Evolutionary conservation across 2,888 invertebrate genomes (phyloP).

Genomic region (Oscheius sp.): DNA sequence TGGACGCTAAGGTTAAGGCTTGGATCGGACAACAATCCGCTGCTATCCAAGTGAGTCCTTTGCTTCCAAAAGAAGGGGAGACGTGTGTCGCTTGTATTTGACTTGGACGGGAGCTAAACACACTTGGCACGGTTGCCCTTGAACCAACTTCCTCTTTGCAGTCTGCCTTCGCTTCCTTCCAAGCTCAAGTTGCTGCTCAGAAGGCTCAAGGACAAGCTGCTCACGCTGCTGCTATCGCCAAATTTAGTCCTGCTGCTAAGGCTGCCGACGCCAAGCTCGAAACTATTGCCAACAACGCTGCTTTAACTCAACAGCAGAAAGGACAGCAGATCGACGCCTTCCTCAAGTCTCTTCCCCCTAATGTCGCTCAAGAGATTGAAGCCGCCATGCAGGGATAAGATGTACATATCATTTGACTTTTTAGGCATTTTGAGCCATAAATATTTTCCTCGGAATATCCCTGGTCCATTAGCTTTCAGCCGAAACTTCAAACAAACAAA

Average conservation of each 20-base stretch:
- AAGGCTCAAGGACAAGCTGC: conserved; percentile 54
- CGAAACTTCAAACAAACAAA: background rate
- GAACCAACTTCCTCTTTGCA: conserved; percentile 32
- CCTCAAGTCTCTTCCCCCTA: conserved; percentile 53
- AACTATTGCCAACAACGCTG: conserved; percentile 59
- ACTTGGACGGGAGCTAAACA: background rate
- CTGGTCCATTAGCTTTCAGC: background rate
- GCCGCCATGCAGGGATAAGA: conserved; percentile 38
- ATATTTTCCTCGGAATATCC: background rate
- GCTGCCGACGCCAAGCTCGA: conserved; percentile 55
- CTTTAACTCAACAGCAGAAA: conserved; percentile 57
- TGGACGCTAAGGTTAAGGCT: conserved; percentile 58
- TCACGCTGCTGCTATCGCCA: conserved; percentile 57
- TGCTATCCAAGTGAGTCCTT: conserved; percentile 22
- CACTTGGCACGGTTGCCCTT: background rate
- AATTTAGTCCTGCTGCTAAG: conserved; percentile 62
- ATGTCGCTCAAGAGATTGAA: conserved; percentile 61
- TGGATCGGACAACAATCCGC: conserved; percentile 47
- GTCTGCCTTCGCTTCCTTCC: conserved; percentile 61
- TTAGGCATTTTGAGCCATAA: conserved; percentile 25
- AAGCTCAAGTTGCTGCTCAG: conserved; percentile 33
- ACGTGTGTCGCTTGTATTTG: background rate
- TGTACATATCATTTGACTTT: conserved; percentile 3
- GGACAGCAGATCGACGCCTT: conserved; percentile 59
- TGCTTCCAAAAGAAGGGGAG: conserved; percentile 5